Base-by-base conservation (phyloP, 2,888 invertebrate species). In the Netelia inedita region DNA sequence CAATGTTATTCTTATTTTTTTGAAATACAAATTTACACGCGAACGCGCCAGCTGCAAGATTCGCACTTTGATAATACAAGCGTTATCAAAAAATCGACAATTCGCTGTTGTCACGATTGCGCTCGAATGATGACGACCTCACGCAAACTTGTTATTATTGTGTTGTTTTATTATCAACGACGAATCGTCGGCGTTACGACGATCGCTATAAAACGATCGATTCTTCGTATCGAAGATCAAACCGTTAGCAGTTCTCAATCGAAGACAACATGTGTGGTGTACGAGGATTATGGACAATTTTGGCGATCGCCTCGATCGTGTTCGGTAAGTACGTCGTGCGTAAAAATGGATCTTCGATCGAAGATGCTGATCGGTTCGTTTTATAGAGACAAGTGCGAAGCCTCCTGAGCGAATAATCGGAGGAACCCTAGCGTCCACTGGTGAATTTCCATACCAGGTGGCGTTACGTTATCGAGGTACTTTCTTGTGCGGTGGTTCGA, bases 361-460 rank as follows among this genome's bases (percentile, higher is more conserved):
- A 53, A 3, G 11, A 79, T 66, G 57, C 55, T 35, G 1, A 35
- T 35, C 6, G 8, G 35, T 6, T 35, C 6, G 6, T 35, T 35
- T 35, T 35, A 35, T 6, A 53, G 53, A 16, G 14, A 53, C 53
- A 1, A 53, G 16, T 10, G 8, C 8, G 28, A 10, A 53, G 53
- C 41, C 74, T 2, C 74, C 80, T 11, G 19, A 68, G 23, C 46
- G 35, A 46, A 59, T 80, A 16, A 59, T 65, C 41, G 80, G 73
- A 3, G 80, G 80, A 16, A 3, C 3, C 9, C 5, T 19, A n/a
- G 80, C 66, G 0, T 11, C 2, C 14, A 16, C 9, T 9, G 61
- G 68, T 14, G 74, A 80, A 61, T 74, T 80, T 61, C 80, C 80
- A 11, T 80, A 74, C 14, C 66, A 59, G 19, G 80, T 59, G 0